phyloP scores from a whole-genome alignment of 1,140 invertebrate species.

The Philopotamus ludificatus region DNA sequence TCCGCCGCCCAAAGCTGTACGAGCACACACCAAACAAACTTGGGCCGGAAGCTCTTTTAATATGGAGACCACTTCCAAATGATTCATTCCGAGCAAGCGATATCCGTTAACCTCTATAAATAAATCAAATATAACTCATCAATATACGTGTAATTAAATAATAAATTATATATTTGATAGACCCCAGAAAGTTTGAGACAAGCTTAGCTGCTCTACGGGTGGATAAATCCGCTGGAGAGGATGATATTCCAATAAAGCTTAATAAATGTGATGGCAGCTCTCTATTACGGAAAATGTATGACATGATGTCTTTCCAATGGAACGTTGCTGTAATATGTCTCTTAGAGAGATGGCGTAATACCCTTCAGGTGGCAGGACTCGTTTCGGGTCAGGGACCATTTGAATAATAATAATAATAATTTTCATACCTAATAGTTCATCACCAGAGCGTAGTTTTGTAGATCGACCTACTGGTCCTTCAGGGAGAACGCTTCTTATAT shows the following conservation, averaged over 20 bases:
- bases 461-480: conserved; percentile 93
- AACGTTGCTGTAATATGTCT: no score
- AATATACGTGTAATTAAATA: conserved; percentile 13
- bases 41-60: conserved; percentile 91
- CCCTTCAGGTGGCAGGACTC: no score
- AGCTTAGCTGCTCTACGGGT: no score
- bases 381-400: no score
- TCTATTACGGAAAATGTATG: no score
- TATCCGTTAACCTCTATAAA: conserved; percentile 87
- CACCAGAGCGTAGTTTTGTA: conserved; percentile 77
- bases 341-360: no score
- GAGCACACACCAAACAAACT: conserved; percentile 91
- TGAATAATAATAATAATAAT: no score
- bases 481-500: conserved; percentile 87
- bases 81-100: conserved; percentile 92
- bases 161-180: conserved; percentile 5
- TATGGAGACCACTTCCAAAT: conserved; percentile 92
- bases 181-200: no score
- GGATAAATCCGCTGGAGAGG: no score
- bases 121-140: conserved; percentile 16
- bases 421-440: conserved; percentile 88
- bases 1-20: conserved; percentile 54
- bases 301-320: no score
- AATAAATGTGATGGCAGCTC: no score
- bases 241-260: no score